Percentiles rank a stretch among this genome's conserved stretches.
These are phyloP conservation scores for Pachyseris speciosa DNA, from an alignment of 64 coral and sea anemone genomes.

Conservation along the genomic window DNA sequence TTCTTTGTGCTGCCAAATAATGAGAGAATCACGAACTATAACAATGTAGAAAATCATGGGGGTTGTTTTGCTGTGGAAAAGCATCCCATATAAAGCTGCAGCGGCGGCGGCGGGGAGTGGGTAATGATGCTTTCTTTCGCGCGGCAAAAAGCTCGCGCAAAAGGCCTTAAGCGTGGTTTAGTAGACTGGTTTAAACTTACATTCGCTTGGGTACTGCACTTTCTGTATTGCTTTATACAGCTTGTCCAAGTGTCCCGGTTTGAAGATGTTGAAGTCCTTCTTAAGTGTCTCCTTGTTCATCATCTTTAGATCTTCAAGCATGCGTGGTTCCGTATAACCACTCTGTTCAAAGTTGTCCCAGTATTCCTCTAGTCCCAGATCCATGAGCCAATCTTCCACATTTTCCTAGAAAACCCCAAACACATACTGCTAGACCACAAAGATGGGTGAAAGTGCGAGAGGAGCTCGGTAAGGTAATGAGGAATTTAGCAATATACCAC, in stretches of 20 bases:
- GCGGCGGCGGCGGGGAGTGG: no score
- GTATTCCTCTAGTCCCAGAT: constrained; percentile 85
- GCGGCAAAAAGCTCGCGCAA: no score
- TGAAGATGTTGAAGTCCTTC: constrained; percentile 50
- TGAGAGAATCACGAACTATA: neutral
- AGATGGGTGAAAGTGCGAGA: no score
- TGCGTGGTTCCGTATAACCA: constrained; percentile 83
- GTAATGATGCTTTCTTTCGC: no score
- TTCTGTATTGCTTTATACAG: constrained; percentile 79
- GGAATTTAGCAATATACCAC: no score
- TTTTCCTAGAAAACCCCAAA: constrained; percentile 64
- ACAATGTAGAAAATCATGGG: neutral
- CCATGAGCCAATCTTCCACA: constrained; percentile 80
- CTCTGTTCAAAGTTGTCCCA: constrained; percentile 67
- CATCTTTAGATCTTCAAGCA: constrained; percentile 88
- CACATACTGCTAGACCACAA: no score
- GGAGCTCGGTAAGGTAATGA: no score
- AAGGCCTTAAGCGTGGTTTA: no score
- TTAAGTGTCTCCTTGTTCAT: constrained; percentile 72
- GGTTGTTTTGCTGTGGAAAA: no score
- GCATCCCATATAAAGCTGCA: no score
- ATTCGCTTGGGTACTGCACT: constrained; percentile 86
- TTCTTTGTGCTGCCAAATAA: constrained; percentile 60
- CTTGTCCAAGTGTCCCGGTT: constrained; percentile 82
- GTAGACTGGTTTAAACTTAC: constrained; percentile 28